Evolutionary conservation across 2,888 invertebrate species (phyloP), one percentile per base, ranked within the genome.

Genomic region (Noctua comes): DNA sequence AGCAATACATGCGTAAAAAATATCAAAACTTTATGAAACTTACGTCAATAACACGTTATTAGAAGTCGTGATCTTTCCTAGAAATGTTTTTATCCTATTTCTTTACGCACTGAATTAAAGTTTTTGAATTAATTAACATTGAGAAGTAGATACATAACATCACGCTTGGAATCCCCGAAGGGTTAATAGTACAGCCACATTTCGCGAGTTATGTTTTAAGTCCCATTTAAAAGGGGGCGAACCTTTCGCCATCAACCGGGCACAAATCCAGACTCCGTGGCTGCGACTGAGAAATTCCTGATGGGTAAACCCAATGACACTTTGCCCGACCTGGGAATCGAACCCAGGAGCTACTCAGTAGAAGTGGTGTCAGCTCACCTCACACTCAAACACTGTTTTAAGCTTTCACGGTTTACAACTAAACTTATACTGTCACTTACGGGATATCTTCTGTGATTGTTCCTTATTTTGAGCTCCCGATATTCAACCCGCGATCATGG

Each of bases 41-140:
- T n/a, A 46, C 68, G 64, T 80, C 65, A 73, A 36, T 65, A 68
- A 40, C n/a, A 51, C 36, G 16, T 36, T 48, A 43, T 54, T 24
- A 65, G 68, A 77, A 66, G 13, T 36, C 51, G 31, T 71, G 46
- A 48, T 64, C 40, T 62, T 59, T 64, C n/a, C 40, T n/a, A 62
- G 64, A 43, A 65, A 57, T 21, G n/a, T 79, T 75, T 74, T 66
- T 68, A 36, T 43, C 7, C 27, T 57, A 43, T n/a, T 0, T 66
- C 21, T 57, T 80, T 13, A 70, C 54, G 54, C 72, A 62, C n/a
- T 16, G 24, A n/a, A 68, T 54, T 18, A 46, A 27, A 16, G 6
- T 62, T 7, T 68, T 51, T 46, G 10, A 65, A 48, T 72, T 54
- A 0, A 13, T 57, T 72, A 5, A 43, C n/a, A 31, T n/a, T 4